phyloP scores from a whole-genome alignment of 2,113 vertebrate genomes.

The Aythya baeri region DNA sequence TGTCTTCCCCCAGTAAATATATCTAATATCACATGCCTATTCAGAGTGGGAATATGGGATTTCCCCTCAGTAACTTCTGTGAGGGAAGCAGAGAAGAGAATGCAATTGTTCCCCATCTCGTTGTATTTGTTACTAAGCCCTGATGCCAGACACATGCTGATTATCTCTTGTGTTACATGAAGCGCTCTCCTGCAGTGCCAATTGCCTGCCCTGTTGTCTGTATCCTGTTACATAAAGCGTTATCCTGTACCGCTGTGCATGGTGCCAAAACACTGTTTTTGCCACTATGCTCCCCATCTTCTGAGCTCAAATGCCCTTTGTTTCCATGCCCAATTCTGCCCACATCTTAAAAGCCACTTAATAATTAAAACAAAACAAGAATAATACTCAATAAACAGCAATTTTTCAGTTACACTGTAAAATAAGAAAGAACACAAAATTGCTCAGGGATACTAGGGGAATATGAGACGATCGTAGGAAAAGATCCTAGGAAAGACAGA shows the following conservation, averaged over 20 bases:
- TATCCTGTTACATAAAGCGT: constrained; percentile 44
- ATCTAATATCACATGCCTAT: constrained; percentile 24
- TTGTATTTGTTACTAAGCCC: not conserved
- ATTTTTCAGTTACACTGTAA: not conserved
- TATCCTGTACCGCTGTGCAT: not conserved
- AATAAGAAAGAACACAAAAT: not conserved
- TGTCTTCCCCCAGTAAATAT: constrained; percentile 4
- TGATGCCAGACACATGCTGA: constrained; percentile 53
- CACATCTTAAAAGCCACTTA: constrained; percentile 40
- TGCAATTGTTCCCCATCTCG: not conserved
- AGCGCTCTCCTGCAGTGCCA: constrained; percentile 11
- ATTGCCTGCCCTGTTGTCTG: not conserved
- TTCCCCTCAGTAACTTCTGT: not conserved
- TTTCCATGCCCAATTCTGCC: constrained; percentile 11
- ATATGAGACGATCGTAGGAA: fast-evolving
- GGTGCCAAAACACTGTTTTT: not conserved
- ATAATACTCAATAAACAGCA: not conserved
- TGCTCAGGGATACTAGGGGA: not conserved
- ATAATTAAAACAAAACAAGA: constrained; percentile 41
- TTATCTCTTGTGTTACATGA: constrained; percentile 60
- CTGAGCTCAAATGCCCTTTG: not conserved
- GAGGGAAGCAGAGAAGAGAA: not conserved
- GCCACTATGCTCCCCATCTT: not conserved
- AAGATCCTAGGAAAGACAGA: not conserved
- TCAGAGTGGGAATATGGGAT: constrained; percentile 3